Percentiles rank a stretch among this genome's conserved stretches.
These are phyloP conservation scores for Albula glossodonta DNA, from an alignment of 2,113 vertebrate genomes.

Conservation along the genomic window DNA sequence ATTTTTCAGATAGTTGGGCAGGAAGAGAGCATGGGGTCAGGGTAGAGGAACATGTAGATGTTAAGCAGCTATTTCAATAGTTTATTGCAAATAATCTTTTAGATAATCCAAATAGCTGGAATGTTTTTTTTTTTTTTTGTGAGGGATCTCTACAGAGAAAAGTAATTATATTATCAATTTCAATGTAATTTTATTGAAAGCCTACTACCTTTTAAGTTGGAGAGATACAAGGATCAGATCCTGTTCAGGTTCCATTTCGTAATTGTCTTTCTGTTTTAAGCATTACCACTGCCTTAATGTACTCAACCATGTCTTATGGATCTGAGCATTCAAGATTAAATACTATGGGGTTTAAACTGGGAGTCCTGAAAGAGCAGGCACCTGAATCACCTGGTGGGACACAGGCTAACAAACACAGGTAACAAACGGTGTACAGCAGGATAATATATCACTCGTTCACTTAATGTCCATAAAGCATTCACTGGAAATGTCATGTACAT, in stretches of 20 bases:
- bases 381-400: not conserved
- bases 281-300: not conserved
- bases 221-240: not conserved
- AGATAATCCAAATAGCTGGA: not conserved
- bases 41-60: not conserved
- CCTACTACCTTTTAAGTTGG: not conserved
- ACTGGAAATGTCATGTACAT: too few relatives aligned
- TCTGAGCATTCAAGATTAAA: not conserved
- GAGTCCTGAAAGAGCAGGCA: not conserved
- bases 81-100: not conserved
- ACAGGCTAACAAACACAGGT: not conserved
- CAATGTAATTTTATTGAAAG: not conserved
- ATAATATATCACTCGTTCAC: not conserved
- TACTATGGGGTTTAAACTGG: not conserved
- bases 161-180: not conserved
- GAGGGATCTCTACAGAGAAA: not conserved
- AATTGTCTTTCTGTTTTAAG: conserved; percentile 11
- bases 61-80: not conserved
- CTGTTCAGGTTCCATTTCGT: not conserved
- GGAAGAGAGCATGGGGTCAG: not conserved
- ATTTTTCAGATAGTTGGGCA: not conserved
- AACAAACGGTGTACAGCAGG: not conserved
- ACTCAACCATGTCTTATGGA: not conserved
- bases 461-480: too few relatives aligned
- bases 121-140: not conserved